Conservation (phyloP, 2,888 invertebrate genomes). For the Dysmachus trigonus region DNA sequence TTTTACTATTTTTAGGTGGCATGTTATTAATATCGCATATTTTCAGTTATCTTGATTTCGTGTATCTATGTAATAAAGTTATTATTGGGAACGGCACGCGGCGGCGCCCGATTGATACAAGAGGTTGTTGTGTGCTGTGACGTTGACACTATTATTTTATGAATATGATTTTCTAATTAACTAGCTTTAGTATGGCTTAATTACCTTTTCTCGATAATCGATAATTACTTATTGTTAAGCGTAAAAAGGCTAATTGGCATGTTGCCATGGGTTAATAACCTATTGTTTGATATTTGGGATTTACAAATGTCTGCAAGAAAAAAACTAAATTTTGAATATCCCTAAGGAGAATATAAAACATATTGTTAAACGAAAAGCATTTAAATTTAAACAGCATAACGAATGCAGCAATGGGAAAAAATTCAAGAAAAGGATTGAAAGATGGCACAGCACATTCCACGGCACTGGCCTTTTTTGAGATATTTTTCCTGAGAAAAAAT, state of each 20-base stretch:
- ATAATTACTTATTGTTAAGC: background rate
- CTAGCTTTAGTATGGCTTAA: background rate
- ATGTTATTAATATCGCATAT: background rate
- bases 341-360: background rate
- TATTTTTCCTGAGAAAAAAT: background rate
- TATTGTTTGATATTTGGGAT: background rate
- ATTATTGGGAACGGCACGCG: background rate
- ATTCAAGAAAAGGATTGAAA: background rate
- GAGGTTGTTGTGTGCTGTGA: background rate
- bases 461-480: background rate
- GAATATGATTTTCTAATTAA: background rate
- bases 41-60: background rate
- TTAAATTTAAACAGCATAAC: background rate
- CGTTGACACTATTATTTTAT: background rate
- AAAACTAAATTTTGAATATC: background rate
- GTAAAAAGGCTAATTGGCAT: background rate
- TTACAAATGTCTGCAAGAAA: background rate
- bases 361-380: background rate
- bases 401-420: background rate
- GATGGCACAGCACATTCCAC: background rate
- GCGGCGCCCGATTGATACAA: background rate
- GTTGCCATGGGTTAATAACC: background rate
- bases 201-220: background rate
- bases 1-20: background rate
- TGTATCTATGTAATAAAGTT: background rate